Conservation (phyloP, 2,113 vertebrate species). For the Azemiops feae region DNA sequence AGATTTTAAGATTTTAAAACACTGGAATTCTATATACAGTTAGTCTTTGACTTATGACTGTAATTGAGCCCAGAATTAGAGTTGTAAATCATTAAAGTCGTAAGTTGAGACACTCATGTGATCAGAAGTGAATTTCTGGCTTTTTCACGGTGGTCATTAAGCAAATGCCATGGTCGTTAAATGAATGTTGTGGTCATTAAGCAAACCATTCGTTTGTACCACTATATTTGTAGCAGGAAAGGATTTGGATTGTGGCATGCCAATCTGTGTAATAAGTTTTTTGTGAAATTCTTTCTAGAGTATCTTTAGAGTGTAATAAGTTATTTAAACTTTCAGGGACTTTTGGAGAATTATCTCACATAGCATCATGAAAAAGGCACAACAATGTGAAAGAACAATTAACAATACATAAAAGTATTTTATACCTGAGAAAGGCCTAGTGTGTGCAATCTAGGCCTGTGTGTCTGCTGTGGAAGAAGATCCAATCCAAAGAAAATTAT, state of each 20-base stretch:
- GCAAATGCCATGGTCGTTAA: not conserved
- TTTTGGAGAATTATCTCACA: not conserved
- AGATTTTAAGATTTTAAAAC: too few relatives aligned
- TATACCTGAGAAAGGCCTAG: not conserved
- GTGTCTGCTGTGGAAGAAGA: not conserved
- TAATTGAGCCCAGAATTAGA: not conserved
- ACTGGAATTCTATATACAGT: fast-evolving
- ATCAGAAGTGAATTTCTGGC: not conserved
- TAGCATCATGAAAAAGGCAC: not conserved
- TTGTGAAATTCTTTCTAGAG: not conserved
- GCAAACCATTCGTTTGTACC: not conserved
- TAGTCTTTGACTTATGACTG: not conserved
- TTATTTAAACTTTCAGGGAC: not conserved
- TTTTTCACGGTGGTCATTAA: not conserved
- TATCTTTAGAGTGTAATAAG: not conserved
- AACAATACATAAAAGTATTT: not conserved
- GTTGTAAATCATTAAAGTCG: not conserved
- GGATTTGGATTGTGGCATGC: not conserved
- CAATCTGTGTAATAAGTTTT: not conserved
- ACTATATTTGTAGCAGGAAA: not conserved
- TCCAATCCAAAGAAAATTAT: not conserved
- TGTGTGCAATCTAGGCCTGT: not conserved
- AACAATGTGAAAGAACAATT: not conserved
- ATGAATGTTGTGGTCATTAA: not conserved
- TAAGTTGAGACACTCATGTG: not conserved